These are phyloP conservation scores for Xanthorhoe spadicearia DNA, from an alignment of 2,888 invertebrate species.

Conservation along the genomic window DNA sequence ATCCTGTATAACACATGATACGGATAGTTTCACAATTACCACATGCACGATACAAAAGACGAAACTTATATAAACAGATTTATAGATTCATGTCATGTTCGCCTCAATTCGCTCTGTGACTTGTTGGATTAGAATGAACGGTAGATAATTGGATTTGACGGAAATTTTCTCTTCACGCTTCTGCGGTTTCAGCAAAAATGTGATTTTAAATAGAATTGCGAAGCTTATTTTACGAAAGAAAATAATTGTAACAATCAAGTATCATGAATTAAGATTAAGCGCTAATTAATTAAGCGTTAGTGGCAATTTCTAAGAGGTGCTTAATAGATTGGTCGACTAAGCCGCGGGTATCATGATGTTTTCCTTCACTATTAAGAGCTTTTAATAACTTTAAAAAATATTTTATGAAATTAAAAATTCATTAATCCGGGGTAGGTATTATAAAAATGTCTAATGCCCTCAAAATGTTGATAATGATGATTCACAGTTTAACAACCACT, in stretches of 20 bases:
- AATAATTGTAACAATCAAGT: background rate
- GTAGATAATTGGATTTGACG: slow-evolving; percentile 21
- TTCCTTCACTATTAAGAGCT: too few relatives aligned
- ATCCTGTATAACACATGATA: too few relatives aligned
- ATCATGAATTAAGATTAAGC: too few relatives aligned
- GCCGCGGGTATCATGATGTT: too few relatives aligned
- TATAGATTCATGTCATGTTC: slow-evolving; percentile 20
- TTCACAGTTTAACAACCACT: background rate
- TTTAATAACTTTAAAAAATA: too few relatives aligned
- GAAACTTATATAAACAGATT: background rate
- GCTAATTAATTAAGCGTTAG: too few relatives aligned
- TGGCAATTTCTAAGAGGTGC: too few relatives aligned
- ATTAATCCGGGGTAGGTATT: too few relatives aligned
- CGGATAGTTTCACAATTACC: background rate
- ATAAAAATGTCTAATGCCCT: too few relatives aligned
- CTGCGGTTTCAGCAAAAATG: slow-evolving; percentile 5
- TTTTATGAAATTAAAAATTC: too few relatives aligned
- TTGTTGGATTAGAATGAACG: slow-evolving; percentile 17
- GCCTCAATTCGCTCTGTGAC: slow-evolving; percentile 20
- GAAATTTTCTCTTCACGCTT: slow-evolving; percentile 16
- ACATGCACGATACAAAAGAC: background rate
- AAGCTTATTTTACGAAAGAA: background rate
- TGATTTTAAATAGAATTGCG: slow-evolving; percentile 17
- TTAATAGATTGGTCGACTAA: too few relatives aligned
- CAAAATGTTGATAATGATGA: background rate